Percentiles rank a stretch among this genome's conserved stretches.
These are phyloP conservation scores for Periplaneta americana DNA, from an alignment of 1,140 invertebrate species.

Conservation along the genomic window DNA sequence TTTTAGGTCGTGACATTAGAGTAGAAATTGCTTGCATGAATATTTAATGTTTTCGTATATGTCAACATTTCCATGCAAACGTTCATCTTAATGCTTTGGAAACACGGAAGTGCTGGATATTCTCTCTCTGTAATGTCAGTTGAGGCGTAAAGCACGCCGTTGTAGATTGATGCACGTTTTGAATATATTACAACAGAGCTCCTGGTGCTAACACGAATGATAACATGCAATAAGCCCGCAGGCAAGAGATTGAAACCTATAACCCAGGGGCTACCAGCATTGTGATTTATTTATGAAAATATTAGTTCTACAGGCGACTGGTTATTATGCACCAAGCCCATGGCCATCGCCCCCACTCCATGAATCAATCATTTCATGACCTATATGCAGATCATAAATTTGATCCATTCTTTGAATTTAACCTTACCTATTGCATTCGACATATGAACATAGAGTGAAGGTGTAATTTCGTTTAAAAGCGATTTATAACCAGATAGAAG, in stretches of 20 bases:
- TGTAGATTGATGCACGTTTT: not conserved
- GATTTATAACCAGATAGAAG: too few relatives aligned
- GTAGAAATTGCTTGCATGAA: too few relatives aligned
- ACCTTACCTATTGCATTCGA: too few relatives aligned
- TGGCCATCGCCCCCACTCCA: not conserved
- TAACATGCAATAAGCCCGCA: not conserved
- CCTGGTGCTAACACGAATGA: not conserved
- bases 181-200: not conserved
- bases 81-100: not conserved
- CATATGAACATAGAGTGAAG: too few relatives aligned
- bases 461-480: too few relatives aligned
- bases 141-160: not conserved
- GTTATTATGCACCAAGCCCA: not conserved
- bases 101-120: not conserved
- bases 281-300: not conserved
- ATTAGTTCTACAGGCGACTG: not conserved
- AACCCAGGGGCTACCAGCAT: not conserved
- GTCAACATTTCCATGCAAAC: too few relatives aligned
- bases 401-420: too few relatives aligned
- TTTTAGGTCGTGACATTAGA: too few relatives aligned
- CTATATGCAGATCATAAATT: too few relatives aligned
- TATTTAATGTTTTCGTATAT: too few relatives aligned
- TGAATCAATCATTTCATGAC: not conserved
- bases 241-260: not conserved
- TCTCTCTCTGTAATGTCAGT: not conserved